phyloP scores from a whole-genome alignment of 2,797 vertebrate species.

The Centroberyx gerrardi region DNA sequence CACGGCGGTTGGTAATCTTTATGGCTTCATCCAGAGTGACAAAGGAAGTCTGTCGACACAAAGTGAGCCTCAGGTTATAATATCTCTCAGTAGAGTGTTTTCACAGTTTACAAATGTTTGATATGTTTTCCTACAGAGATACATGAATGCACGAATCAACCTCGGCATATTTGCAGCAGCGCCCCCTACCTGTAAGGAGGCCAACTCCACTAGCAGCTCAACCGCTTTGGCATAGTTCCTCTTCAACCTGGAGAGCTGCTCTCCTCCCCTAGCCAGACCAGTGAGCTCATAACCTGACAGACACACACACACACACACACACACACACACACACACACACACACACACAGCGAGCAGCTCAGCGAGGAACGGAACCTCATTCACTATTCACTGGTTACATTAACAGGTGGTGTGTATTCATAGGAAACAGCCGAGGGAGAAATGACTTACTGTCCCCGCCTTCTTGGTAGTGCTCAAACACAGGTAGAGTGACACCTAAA shows the following conservation, averaged over 20 bases:
- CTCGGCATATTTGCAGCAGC: conserved; percentile 7
- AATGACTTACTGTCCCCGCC: conserved; percentile 96
- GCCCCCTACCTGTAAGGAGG: conserved; percentile 94
- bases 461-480: conserved; percentile 99
- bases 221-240: conserved; percentile 99
- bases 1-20: conserved; percentile 98
- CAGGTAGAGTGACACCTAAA: conserved; percentile 96
- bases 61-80: not conserved
- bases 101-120: too few relatives aligned
- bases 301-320: not conserved
- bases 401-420: not conserved
- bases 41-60: conserved; percentile 93
- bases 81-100: not conserved
- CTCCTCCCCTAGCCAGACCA: conserved; percentile 96
- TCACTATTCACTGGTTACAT: not conserved
- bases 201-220: conserved; percentile 97
- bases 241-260: conserved; percentile 97
- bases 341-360: not conserved
- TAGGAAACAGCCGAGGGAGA: not conserved
- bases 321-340: too few relatives aligned
- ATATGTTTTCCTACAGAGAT: too few relatives aligned
- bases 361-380: not conserved
- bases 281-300: conserved; percentile 96
- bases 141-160: not conserved
- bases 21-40: conserved; percentile 99